Conservation (phyloP, 2,797 vertebrate genomes). For the Halcyon badia region DNA sequence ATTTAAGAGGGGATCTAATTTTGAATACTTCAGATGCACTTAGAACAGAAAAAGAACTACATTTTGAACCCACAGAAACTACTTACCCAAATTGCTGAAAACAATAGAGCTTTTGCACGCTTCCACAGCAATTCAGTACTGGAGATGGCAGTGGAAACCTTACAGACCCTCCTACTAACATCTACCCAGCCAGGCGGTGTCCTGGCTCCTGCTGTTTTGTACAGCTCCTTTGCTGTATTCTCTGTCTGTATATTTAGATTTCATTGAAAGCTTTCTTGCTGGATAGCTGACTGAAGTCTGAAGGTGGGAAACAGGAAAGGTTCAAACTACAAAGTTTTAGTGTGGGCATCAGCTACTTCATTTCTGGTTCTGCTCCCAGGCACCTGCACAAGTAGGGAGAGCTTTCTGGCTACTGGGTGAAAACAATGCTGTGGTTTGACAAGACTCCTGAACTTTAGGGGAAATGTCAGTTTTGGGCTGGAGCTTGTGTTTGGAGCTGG, state of each 20-base stretch:
- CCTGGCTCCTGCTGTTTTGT: not conserved
- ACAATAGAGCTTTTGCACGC: constrained; percentile 18
- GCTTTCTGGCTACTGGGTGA: not conserved
- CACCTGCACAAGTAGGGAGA: not conserved
- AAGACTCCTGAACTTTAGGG: not conserved
- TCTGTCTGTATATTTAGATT: not conserved
- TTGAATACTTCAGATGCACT: constrained; percentile 46
- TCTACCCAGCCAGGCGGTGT: not conserved
- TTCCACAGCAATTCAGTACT: not conserved
- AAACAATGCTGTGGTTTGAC: not conserved
- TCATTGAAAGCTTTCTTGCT: not conserved
- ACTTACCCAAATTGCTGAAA: not conserved
- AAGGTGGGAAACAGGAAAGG: not conserved
- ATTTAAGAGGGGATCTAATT: constrained; percentile 36
- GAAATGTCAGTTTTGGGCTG: not conserved
- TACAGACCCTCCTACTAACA: not conserved
- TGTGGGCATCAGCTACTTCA: not conserved
- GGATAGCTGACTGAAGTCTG: not conserved
- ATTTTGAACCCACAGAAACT: not conserved
- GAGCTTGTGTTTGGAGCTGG: not conserved
- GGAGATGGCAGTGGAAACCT: not conserved
- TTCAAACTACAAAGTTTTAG: not conserved
- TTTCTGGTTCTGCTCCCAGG: not conserved
- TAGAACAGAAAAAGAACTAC: not conserved
- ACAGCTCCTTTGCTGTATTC: not conserved